phyloP scores from a whole-genome alignment of 2,888 invertebrate genomes.

The Coecobrya sp. region DNA sequence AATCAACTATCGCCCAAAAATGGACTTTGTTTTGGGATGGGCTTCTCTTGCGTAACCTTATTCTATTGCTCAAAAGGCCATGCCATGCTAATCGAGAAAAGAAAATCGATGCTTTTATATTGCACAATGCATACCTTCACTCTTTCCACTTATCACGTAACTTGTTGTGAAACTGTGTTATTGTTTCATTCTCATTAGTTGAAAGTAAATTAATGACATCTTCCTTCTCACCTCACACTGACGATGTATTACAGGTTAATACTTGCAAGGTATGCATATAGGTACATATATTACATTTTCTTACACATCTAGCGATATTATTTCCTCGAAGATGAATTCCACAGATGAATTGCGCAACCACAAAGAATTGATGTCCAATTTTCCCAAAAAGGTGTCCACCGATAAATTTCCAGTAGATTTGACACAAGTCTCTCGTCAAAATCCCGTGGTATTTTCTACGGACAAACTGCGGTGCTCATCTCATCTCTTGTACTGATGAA shows the following conservation, averaged over 20 bases:
- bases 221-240: neutral
- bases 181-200: constrained; percentile 29
- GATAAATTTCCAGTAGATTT: neutral
- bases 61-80: neutral
- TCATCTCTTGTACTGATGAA: neutral
- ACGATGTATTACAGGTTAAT: neutral
- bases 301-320: neutral
- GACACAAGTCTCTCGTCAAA: neutral
- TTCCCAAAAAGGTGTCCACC: constrained; percentile 13
- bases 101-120: neutral
- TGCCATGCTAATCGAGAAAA: neutral
- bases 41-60: neutral
- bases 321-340: neutral
- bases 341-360: neutral
- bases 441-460: neutral
- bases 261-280: too few species aligned
- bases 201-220: constrained; percentile 13
- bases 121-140: neutral
- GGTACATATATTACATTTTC: neutral
- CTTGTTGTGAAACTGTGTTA: neutral
- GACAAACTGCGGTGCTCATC: too few species aligned
- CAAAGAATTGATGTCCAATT: neutral
- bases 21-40: constrained; percentile 23
- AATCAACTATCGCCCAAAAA: neutral
- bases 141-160: neutral